These are phyloP conservation scores for Astropecten irregularis DNA, from an alignment of 53 echinoderm and acorn worm genomes.

Conservation along the genomic window DNA sequence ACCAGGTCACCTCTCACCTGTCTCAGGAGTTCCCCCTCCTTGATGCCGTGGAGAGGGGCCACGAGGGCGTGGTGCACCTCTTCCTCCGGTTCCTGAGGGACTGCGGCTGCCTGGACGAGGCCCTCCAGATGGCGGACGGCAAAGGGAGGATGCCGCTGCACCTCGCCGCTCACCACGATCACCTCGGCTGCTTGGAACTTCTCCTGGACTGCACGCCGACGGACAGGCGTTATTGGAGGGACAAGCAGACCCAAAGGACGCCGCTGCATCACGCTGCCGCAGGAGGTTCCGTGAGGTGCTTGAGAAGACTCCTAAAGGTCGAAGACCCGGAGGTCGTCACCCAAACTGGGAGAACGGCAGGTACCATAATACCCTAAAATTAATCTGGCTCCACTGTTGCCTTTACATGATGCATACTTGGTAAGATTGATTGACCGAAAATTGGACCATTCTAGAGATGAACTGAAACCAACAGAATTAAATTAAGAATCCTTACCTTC, in stretches of 20 bases:
- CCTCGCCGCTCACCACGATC: constrained; percentile 41
- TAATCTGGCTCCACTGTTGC: too few species aligned
- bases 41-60: constrained; percentile 49
- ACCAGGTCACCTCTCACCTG: constrained; percentile 22
- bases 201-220: constrained; percentile 34
- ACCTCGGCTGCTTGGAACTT: constrained; percentile 43
- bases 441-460: neutral
- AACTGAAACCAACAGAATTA: too few species aligned
- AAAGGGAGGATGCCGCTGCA: constrained; percentile 44
- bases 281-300: constrained; percentile 46
- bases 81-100: constrained; percentile 46
- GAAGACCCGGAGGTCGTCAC: constrained; percentile 31
- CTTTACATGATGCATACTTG: neutral
- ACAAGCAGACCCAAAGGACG: constrained; percentile 22
- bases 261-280: constrained; percentile 55
- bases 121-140: constrained; percentile 16
- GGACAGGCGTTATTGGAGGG: constrained; percentile 23
- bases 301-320: constrained; percentile 35
- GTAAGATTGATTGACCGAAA: neutral
- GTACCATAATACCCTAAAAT: neutral
- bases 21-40: constrained; percentile 18
- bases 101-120: constrained; percentile 20
- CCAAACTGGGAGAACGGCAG: constrained; percentile 43
- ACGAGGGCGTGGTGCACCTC: constrained; percentile 40
- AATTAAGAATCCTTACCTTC: too few species aligned